Percentiles rank a stretch among this genome's conserved stretches.
Evolutionary conservation across 2,113 vertebrate species (phyloP).

Genomic region (Hypanus sabinus): DNA sequence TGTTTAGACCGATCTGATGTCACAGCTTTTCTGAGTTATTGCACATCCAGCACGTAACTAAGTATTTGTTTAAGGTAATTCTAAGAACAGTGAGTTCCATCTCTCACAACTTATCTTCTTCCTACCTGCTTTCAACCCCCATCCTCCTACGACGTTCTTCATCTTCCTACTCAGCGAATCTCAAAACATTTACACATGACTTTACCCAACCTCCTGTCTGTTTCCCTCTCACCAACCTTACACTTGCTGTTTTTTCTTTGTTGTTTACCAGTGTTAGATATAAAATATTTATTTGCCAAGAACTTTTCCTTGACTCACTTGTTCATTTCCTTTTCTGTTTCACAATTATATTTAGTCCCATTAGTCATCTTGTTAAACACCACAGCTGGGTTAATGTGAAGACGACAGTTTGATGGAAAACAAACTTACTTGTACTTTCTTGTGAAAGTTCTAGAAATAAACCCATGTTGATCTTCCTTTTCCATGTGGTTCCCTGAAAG

Average conservation of each 20-base stretch:
- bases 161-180: neutral
- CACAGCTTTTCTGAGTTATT: no score
- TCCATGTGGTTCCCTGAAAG: slow-evolving; percentile 61
- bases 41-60: no score
- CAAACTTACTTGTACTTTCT: slow-evolving; percentile 61
- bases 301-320: neutral
- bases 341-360: neutral
- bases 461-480: slow-evolving; percentile 58
- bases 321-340: neutral
- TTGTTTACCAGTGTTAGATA: neutral
- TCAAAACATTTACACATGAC: neutral
- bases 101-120: no score
- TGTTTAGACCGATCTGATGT: no score
- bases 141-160: no score
- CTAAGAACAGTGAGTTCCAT: no score
- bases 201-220: neutral
- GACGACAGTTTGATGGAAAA: neutral
- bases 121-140: no score
- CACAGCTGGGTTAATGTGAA: neutral
- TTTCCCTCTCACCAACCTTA: neutral
- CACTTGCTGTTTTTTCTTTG: neutral
- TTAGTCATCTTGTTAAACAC: neutral
- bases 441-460: slow-evolving; percentile 58
- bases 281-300: neutral
- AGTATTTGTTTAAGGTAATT: no score